Evolutionary conservation across 2,797 vertebrate genomes (phyloP), one percentile per base, ranked within the genome.

Genomic region (Anableps anableps): DNA sequence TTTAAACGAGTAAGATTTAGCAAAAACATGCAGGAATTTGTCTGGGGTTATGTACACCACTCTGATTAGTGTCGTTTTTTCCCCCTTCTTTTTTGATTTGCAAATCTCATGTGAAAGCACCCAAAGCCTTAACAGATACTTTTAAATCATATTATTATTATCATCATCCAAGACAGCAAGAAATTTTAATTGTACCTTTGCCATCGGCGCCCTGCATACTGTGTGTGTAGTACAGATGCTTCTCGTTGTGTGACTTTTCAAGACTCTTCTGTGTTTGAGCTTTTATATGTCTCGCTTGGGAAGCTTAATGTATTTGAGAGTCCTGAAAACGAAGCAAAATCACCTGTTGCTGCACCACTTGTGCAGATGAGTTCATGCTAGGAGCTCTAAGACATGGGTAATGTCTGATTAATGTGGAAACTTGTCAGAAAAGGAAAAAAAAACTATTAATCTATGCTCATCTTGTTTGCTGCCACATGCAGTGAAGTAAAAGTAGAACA

Each of bases 191-290:
- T 31, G 11, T 31, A 60, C 58, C 4, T 60, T 29, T 14, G 21
- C 48, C 48, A 64, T 17, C 17, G 80, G 85, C 84, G 55, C 81
- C 72, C 75, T 76, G 74, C 90, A 84, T 84, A 86, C 93, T 79
- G 4, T 8, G 88, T 85, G 88, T 93, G 90, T 87, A 81, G 89
- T 85, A 85, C 90, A 82, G 78, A 90, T 87, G 77, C 80, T 71
- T 88, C 88, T 93, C 91, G 88, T 93, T 95, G 93, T 94, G 90
- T 94, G 95, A 94, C 92, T 95, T 92, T 91, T 92, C 87, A 88
- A 92, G 93, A 93, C 94, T 93, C 88, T 94, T 94, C 92, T 90
- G 88, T 94, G 93, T 94, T 94, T 91, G 83, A 93, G 92, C 90
- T 85, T 94, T 87, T 87, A 79, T 88, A 86, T 87, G 86, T 92